phyloP scores from a whole-genome alignment of 2,797 vertebrate species.

The Bovichtus diacanthus region DNA sequence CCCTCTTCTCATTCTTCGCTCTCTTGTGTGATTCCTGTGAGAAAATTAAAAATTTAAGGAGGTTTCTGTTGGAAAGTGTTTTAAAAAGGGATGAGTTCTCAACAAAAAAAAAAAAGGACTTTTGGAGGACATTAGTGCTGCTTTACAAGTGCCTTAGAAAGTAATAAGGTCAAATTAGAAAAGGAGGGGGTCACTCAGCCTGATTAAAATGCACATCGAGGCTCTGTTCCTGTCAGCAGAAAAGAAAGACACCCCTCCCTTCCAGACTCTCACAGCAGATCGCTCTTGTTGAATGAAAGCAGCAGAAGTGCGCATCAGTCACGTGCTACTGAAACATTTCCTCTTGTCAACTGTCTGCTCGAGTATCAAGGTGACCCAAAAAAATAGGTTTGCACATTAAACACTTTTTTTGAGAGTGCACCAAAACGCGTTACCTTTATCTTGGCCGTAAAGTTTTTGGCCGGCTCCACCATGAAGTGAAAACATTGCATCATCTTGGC shows the following conservation, averaged over 20 bases:
- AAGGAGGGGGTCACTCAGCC: constrained; percentile 33
- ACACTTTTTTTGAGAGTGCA: constrained; percentile 2
- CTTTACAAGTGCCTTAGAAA: constrained; percentile 30
- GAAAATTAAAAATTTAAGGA: neutral
- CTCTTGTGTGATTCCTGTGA: constrained; percentile 82
- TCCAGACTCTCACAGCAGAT: neutral
- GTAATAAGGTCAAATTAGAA: constrained; percentile 40
- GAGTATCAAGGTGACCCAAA: constrained; percentile 31
- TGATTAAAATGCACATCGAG: constrained; percentile 71
- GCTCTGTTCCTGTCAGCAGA: constrained; percentile 52
- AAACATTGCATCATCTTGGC: constrained; percentile 88
- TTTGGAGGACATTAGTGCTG: constrained; percentile 9
- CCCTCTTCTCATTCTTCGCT: constrained; percentile 73
- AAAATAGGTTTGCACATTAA: constrained; percentile 41
- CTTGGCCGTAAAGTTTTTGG: constrained; percentile 83
- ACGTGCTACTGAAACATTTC: neutral
- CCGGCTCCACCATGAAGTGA: constrained; percentile 86
- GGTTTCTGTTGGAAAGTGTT: neutral
- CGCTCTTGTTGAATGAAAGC: constrained; percentile 10
- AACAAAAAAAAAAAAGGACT: constrained; percentile 12
- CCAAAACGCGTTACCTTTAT: constrained; percentile 77
- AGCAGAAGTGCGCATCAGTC: constrained; percentile 8
- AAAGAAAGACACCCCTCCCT: constrained; percentile 18
- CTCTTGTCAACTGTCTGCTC: constrained; percentile 24
- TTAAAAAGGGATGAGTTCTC: neutral